A percentile compares a stretch with the other conserved stretches of the same genome.
These are phyloP conservation scores for Stomatorhinus ivindoensis DNA, from an alignment of 2,113 vertebrate species.

Conservation along the genomic window DNA sequence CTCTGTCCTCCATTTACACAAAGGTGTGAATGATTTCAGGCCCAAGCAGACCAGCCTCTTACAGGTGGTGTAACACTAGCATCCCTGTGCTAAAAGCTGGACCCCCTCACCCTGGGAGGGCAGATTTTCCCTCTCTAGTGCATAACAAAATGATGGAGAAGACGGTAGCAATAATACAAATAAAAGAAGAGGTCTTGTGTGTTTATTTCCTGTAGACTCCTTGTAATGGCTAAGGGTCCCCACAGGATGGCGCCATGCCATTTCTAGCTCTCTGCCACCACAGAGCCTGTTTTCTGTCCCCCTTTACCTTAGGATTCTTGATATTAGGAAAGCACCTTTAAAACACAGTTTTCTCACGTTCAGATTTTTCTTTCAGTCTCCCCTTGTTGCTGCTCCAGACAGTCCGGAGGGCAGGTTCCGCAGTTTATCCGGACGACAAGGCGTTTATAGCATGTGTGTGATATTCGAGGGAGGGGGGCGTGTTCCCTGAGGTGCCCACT, in stretches of 20 bases:
- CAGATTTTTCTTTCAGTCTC: conserved; percentile 26
- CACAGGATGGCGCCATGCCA: conserved; percentile 34
- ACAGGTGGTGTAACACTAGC: neutral
- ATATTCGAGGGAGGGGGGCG: conserved; percentile 38
- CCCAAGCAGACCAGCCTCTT: neutral
- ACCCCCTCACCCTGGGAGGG: neutral
- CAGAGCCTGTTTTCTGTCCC: conserved; percentile 31
- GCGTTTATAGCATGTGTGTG: conserved; percentile 12
- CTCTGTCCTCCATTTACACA: neutral
- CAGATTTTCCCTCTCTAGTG: conserved; percentile 50
- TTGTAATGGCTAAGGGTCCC: conserved; percentile 43
- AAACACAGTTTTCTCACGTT: conserved; percentile 14
- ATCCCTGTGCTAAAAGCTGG: neutral
- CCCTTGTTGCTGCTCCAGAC: conserved; percentile 3
- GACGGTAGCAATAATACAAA: conserved; percentile 46
- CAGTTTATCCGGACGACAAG: neutral
- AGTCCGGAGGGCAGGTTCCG: conserved; percentile 9
- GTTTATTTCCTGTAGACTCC: conserved; percentile 45
- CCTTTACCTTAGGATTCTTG: conserved; percentile 36
- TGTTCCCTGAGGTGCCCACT: conserved; percentile 65
- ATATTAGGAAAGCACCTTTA: conserved; percentile 40
- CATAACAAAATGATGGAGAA: conserved; percentile 49
- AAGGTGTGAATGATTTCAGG: neutral
- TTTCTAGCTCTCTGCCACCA: conserved; percentile 35
- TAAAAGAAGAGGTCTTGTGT: conserved; percentile 42